Conservation (phyloP, 2,797 vertebrate genomes). For the Delichon dasypus region DNA sequence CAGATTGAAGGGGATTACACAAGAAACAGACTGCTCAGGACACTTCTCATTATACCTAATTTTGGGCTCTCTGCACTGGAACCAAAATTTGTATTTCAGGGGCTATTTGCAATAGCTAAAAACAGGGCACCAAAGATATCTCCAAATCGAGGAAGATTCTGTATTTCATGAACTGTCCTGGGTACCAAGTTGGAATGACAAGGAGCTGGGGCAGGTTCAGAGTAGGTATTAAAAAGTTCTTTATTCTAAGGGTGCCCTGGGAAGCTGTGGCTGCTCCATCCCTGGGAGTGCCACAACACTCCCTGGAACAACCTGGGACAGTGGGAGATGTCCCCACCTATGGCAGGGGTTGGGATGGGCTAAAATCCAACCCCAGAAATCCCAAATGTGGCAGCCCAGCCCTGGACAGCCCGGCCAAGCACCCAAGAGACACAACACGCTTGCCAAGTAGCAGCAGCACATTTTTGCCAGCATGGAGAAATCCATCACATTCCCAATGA, state of each 20-base stretch:
- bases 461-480: background rate
- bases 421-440: accelerated
- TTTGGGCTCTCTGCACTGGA: background rate
- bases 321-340: background rate
- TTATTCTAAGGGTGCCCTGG: background rate
- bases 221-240: background rate
- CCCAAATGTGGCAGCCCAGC: background rate
- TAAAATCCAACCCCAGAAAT: background rate
- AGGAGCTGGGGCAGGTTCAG: background rate
- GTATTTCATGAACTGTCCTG: accelerated
- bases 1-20: background rate
- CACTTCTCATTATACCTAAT: background rate
- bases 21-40: background rate
- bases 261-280: background rate
- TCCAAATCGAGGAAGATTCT: background rate
- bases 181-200: background rate
- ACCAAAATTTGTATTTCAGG: background rate
- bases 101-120: background rate
- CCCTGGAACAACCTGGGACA: background rate
- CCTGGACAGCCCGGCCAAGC: background rate
- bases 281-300: background rate
- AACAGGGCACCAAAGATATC: background rate
- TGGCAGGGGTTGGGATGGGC: background rate
- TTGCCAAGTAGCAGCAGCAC: background rate
- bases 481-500: background rate